Conservation (phyloP, 2,113 vertebrate genomes). For the Patagioenas fasciata region DNA sequence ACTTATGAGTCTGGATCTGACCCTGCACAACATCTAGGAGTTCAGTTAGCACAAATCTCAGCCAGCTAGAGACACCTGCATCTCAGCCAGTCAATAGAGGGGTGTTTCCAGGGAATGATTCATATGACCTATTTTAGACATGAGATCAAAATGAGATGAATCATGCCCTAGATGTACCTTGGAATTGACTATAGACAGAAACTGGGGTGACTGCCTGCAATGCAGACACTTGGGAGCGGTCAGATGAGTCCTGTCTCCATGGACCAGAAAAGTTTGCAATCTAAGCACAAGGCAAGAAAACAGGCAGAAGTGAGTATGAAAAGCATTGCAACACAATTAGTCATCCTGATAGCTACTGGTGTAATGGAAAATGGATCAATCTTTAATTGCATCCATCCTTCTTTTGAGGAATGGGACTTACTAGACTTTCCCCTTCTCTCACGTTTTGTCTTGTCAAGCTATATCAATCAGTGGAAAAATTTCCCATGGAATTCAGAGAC, state of each 20-base stretch:
- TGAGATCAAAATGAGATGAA: neutral
- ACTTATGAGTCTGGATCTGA: neutral
- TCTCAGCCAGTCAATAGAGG: neutral
- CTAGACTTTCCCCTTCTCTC: neutral
- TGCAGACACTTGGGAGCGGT: neutral
- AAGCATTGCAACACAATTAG: neutral
- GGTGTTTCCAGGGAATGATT: neutral
- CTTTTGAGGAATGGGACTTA: neutral
- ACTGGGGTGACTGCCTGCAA: neutral
- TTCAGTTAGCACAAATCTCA: neutral
- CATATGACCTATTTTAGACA: neutral
- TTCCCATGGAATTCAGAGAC: neutral
- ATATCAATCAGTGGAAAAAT: neutral
- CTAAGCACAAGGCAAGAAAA: neutral
- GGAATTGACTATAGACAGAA: neutral
- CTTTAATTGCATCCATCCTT: neutral
- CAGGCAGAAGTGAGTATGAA: neutral
- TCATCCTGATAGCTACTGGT: neutral
- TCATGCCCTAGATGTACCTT: neutral
- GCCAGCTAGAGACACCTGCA: neutral
- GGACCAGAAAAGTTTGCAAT: neutral
- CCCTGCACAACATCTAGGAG: neutral
- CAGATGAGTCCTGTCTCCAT: neutral
- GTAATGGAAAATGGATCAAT: neutral
- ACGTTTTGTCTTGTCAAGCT: neutral